Conservation (phyloP, 2,113 vertebrate species). For the Ceyx melanurus region DNA sequence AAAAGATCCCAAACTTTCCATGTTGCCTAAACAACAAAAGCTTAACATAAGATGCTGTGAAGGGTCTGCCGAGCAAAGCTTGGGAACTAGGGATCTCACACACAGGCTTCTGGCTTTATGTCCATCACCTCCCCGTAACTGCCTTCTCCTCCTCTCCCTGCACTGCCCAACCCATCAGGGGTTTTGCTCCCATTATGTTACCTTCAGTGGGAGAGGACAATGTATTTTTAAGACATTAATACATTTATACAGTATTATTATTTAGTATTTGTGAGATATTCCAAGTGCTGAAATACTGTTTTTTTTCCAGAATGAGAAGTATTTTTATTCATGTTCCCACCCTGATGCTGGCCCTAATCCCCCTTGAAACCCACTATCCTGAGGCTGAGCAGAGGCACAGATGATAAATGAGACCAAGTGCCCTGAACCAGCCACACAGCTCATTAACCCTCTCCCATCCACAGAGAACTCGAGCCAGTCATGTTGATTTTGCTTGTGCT, state of each 20-base stretch:
- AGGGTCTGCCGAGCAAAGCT: background rate
- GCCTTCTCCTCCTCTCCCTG: background rate
- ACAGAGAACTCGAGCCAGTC: accelerated
- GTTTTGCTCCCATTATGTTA: background rate
- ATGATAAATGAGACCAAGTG: background rate
- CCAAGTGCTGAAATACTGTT: accelerated
- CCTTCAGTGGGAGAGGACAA: background rate
- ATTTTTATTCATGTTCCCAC: background rate
- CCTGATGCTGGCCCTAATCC: background rate
- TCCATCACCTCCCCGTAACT: background rate
- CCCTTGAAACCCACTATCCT: background rate
- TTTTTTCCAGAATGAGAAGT: background rate
- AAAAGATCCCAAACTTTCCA: background rate
- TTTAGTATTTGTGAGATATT: background rate
- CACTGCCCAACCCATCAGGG: background rate
- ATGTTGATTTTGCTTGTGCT: accelerated
- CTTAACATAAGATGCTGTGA: accelerated
- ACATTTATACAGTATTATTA: background rate
- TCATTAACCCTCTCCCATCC: background rate
- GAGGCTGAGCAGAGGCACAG: background rate
- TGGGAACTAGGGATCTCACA: background rate
- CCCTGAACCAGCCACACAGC: background rate
- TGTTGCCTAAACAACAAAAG: background rate
- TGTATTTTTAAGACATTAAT: background rate
- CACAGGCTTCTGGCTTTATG: background rate